A percentile compares a stretch with the other conserved stretches of the same genome.
phyloP scores from a whole-genome alignment of 2,113 vertebrate species.

The Chaetodon trifascialis region DNA sequence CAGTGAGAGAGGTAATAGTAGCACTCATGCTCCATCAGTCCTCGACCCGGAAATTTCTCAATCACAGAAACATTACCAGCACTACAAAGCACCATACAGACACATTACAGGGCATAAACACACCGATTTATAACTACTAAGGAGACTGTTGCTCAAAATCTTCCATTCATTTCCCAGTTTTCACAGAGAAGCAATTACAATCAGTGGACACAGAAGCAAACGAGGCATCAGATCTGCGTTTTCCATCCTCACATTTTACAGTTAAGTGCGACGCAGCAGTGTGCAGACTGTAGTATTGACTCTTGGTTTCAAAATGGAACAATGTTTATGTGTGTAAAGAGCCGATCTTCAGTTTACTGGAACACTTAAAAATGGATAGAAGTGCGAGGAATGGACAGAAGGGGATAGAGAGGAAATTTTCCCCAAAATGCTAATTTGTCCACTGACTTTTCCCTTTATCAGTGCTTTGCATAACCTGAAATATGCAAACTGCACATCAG shows the following conservation, averaged over 20 bases:
- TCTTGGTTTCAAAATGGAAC: background rate
- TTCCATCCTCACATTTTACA: background rate
- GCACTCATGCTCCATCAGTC: conserved; percentile 16
- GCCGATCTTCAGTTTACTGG: background rate
- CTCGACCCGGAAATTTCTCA: background rate
- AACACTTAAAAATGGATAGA: background rate
- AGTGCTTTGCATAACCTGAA: background rate
- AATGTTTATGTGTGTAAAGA: background rate
- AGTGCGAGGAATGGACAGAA: background rate
- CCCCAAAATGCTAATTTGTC: background rate
- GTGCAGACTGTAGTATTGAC: background rate
- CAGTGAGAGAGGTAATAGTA: conserved; percentile 6
- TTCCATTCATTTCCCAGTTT: background rate
- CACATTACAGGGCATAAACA: background rate
- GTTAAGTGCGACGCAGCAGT: background rate
- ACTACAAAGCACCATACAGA: background rate
- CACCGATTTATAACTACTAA: background rate
- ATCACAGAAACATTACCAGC: background rate
- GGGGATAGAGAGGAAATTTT: background rate
- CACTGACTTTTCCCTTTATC: background rate
- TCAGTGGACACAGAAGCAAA: background rate
- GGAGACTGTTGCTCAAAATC: background rate
- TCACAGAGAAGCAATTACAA: background rate
- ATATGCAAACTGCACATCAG: background rate
- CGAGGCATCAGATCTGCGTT: background rate